Evolutionary conservation across 2,888 invertebrate genomes (phyloP).

Genomic region (Flabesymbios commensalis): DNA sequence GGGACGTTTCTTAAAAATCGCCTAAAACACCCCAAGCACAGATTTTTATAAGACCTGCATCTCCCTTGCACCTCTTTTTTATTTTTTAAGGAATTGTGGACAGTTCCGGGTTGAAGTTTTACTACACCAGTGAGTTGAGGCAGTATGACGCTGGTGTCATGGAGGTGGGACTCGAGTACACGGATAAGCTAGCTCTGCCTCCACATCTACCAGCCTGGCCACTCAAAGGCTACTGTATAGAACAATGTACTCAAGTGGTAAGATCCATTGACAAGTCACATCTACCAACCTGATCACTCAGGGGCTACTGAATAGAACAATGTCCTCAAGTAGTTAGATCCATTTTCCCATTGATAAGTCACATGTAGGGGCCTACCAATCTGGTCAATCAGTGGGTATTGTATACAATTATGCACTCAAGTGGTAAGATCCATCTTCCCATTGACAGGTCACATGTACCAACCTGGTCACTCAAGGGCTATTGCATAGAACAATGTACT

Average conservation of each 20-base stretch:
- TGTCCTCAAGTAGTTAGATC: no score
- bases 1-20: no score
- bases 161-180: slow-evolving; percentile 95
- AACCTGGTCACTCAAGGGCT: no score
- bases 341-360: no score
- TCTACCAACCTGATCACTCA: no score
- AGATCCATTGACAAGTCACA: no score
- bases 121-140: slow-evolving; percentile 76
- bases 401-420: slow-evolving; percentile 89
- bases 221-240: slow-evolving; percentile 86
- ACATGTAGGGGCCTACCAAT: slow-evolving; percentile 70
- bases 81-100: slow-evolving; percentile 87
- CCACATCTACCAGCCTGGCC: slow-evolving; percentile 77
- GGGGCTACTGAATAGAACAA: no score
- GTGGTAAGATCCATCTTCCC: slow-evolving; percentile 75
- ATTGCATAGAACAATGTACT: no score
- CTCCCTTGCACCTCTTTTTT: no score
- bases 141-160: slow-evolving; percentile 91
- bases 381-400: slow-evolving; percentile 86
- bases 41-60: no score
- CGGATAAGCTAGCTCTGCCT: slow-evolving; percentile 97
- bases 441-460: no score
- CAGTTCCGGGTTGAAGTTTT: slow-evolving; percentile 84
- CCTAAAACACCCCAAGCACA: no score
- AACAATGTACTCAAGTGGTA: slow-evolving; percentile 90